Evolutionary conservation across 2,113 vertebrate genomes (phyloP).

Genomic region (Perca schrenkii): DNA sequence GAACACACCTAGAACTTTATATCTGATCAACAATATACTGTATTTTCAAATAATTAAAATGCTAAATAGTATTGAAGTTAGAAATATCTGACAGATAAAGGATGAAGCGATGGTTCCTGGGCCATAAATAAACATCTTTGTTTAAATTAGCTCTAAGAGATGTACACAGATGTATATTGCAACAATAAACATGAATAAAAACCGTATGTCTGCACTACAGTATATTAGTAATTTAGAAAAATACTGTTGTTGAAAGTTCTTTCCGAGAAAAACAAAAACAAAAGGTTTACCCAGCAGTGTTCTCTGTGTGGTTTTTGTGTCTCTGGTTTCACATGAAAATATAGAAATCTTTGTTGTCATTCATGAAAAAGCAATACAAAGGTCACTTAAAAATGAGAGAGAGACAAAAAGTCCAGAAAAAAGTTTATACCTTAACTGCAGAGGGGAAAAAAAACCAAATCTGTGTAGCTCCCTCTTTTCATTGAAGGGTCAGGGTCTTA

Average conservation of each 20-base stretch:
- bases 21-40: slow-evolving; percentile 72
- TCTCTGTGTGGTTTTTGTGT: slow-evolving; percentile 71
- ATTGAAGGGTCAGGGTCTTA: slow-evolving; percentile 12
- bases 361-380: slow-evolving; percentile 85
- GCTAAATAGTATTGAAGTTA: slow-evolving; percentile 67
- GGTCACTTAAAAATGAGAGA: slow-evolving; percentile 85
- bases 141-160: slow-evolving; percentile 79
- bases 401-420: slow-evolving; percentile 63
- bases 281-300: slow-evolving; percentile 71
- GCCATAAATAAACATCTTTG: slow-evolving; percentile 81
- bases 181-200: slow-evolving; percentile 74
- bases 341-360: slow-evolving; percentile 83
- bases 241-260: slow-evolving; percentile 74
- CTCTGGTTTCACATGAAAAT: slow-evolving; percentile 84
- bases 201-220: slow-evolving; percentile 41
- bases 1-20: slow-evolving; percentile 70
- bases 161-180: slow-evolving; percentile 74
- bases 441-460: slow-evolving; percentile 46
- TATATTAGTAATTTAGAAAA: slow-evolving; percentile 68
- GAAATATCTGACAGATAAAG: slow-evolving; percentile 71
- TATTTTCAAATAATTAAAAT: slow-evolving; percentile 77
- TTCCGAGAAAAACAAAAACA: slow-evolving; percentile 61
- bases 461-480: slow-evolving; percentile 31
- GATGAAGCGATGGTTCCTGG: slow-evolving; percentile 55
- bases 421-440: slow-evolving; percentile 78